A percentile compares a stretch with the other conserved stretches of the same genome.
phyloP scores from a whole-genome alignment of 2,797 vertebrate genomes.

The Phataginus tricuspis region DNA sequence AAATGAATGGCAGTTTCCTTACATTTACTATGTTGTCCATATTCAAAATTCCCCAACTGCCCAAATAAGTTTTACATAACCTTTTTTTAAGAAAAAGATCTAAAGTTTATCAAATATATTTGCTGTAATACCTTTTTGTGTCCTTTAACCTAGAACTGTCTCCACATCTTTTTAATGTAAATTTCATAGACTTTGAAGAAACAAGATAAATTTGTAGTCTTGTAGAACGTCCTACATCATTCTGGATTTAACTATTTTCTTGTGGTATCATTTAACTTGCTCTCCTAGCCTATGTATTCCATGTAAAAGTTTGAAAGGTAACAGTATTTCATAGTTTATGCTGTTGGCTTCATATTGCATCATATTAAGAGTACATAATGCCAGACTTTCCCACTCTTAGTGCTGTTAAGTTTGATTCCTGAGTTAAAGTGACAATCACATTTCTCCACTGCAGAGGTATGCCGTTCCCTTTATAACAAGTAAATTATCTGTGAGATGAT shows the following conservation, averaged over 20 bases:
- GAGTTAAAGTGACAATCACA: conserved; percentile 20
- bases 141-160: not conserved
- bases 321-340: not conserved
- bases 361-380: not conserved
- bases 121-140: not conserved
- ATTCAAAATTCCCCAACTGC: not conserved
- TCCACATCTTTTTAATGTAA: not conserved
- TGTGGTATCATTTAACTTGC: not conserved
- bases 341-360: conserved; percentile 1
- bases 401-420: not conserved
- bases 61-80: not conserved
- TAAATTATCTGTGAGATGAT: not conserved
- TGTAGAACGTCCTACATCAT: not conserved
- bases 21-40: not conserved
- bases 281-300: not conserved
- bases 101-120: conserved; percentile 25
- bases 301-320: not conserved
- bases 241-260: not conserved
- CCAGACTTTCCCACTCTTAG: not conserved
- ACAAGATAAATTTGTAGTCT: not conserved
- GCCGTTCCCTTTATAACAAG: not conserved
- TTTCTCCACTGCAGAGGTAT: not conserved
- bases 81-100: not conserved
- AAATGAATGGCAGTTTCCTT: not conserved
- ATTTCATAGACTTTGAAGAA: not conserved